Percentiles rank a stretch among this genome's conserved stretches.
These are phyloP conservation scores for Morone saxatilis DNA, from an alignment of 2,113 vertebrate genomes.

Conservation along the genomic window DNA sequence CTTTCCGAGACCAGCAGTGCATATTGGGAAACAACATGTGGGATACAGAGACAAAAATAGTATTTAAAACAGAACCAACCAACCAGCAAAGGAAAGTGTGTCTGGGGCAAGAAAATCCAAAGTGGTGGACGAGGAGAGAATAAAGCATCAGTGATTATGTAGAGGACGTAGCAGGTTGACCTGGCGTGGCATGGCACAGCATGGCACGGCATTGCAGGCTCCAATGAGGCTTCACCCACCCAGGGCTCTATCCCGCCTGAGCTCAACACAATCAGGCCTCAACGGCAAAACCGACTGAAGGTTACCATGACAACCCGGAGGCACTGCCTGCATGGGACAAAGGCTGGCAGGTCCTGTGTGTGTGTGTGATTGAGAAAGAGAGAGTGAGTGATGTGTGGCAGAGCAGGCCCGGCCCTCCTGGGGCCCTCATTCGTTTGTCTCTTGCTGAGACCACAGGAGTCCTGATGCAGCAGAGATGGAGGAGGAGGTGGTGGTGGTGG, in stretches of 20 bases:
- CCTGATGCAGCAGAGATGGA: slow-evolving; percentile 75
- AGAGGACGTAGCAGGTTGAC: slow-evolving; percentile 47
- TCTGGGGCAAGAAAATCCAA: slow-evolving; percentile 12
- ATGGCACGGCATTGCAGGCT: slow-evolving; percentile 46
- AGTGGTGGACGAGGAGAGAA: neutral
- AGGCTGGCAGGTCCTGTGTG: slow-evolving; percentile 89
- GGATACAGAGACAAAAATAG: neutral
- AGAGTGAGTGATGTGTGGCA: slow-evolving; percentile 75
- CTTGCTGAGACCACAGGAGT: slow-evolving; percentile 80
- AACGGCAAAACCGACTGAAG: slow-evolving; percentile 85
- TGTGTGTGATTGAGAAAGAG: slow-evolving; percentile 62
- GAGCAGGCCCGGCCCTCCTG: slow-evolving; percentile 77
- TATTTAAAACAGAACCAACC: neutral
- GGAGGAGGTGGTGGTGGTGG: slow-evolving; percentile 31
- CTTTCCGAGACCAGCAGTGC: neutral
- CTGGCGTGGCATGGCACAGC: slow-evolving; percentile 44
- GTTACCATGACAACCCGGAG: slow-evolving; percentile 95
- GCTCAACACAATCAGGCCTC: slow-evolving; percentile 91
- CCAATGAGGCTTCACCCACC: slow-evolving; percentile 66
- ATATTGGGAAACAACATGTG: neutral
- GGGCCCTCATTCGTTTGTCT: slow-evolving; percentile 82
- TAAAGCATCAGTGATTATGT: slow-evolving; percentile 42
- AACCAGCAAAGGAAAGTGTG: neutral
- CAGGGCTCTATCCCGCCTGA: slow-evolving; percentile 76
- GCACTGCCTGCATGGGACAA: slow-evolving; percentile 90